Evolutionary conservation across 2,888 invertebrate species (phyloP).

Genomic region (Chromoteleia sp.): DNA sequence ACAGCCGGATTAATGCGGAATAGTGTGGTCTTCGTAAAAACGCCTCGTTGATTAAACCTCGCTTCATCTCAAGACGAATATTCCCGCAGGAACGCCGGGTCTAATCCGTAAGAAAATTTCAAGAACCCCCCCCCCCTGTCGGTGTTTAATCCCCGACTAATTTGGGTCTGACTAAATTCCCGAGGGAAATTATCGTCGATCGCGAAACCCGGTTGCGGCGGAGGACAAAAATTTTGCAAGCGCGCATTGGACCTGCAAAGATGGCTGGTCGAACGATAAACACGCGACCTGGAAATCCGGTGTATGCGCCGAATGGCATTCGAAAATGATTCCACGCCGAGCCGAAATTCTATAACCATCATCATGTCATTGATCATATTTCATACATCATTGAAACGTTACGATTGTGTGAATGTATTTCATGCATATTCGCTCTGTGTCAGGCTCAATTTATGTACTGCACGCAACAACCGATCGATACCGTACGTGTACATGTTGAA

Average conservation of each 20-base stretch:
- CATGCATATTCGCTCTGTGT: constrained; percentile 69
- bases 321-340: constrained; percentile 20
- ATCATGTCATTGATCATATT: constrained; percentile 64
- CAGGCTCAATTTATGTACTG: constrained; percentile 68
- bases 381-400: constrained; percentile 67
- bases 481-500: constrained; percentile 63
- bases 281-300: not conserved
- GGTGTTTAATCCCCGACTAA: constrained; percentile 31
- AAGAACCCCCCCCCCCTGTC: not conserved
- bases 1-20: no score
- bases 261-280: not conserved
- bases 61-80: constrained; percentile 36
- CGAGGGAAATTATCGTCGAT: constrained; percentile 37
- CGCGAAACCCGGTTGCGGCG: constrained; percentile 6
- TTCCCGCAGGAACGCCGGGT: constrained; percentile 31
- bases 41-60: constrained; percentile 42
- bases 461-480: constrained; percentile 69
- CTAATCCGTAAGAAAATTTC: constrained; percentile 46
- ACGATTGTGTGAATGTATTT: constrained; percentile 69
- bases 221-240: constrained; percentile 3
- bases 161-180: constrained; percentile 26
- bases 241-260: not conserved
- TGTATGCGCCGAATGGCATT: not conserved
- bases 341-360: constrained; percentile 46
- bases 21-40: no score